Evolutionary conservation across 2,888 invertebrate genomes (phyloP).

Genomic region (Cylloceria caligata): DNA sequence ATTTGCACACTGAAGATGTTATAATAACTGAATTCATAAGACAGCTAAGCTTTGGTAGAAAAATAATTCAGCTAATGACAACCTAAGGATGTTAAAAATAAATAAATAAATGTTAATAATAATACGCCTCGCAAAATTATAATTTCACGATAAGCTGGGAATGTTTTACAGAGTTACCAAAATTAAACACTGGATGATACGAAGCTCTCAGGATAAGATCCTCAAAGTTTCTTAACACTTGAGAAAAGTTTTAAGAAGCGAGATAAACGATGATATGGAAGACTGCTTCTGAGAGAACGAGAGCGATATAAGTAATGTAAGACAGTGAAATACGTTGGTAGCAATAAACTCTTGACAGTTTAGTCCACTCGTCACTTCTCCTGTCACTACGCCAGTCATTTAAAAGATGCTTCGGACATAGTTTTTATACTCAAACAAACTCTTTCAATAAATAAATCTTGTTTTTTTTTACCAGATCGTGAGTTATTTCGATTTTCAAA

Average conservation of each 20-base stretch:
- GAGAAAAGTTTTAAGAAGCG: constrained; percentile 12
- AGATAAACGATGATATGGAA: background rate
- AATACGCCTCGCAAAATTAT: background rate
- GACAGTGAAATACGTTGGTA: constrained; percentile 55
- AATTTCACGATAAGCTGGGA: background rate
- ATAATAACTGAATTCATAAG: background rate
- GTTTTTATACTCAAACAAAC: too few species aligned
- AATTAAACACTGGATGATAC: constrained; percentile 5
- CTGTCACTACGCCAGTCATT: background rate
- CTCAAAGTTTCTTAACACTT: background rate
- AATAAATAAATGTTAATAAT: background rate
- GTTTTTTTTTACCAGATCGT: too few species aligned
- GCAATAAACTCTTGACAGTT: constrained; percentile 56
- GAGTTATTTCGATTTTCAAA: too few species aligned
- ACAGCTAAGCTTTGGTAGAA: background rate
- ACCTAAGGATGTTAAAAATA: background rate
- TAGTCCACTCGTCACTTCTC: constrained; percentile 52
- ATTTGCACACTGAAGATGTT: background rate
- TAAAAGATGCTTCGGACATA: background rate
- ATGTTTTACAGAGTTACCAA: background rate
- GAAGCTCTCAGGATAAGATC: constrained; percentile 1
- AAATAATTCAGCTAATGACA: background rate
- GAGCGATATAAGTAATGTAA: too few species aligned
- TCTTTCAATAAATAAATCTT: too few species aligned
- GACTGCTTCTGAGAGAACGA: background rate